Evolutionary conservation across 1,140 invertebrate genomes (phyloP), one percentile per base, ranked within the genome.

Genomic region (Dreissena rostriformis): DNA sequence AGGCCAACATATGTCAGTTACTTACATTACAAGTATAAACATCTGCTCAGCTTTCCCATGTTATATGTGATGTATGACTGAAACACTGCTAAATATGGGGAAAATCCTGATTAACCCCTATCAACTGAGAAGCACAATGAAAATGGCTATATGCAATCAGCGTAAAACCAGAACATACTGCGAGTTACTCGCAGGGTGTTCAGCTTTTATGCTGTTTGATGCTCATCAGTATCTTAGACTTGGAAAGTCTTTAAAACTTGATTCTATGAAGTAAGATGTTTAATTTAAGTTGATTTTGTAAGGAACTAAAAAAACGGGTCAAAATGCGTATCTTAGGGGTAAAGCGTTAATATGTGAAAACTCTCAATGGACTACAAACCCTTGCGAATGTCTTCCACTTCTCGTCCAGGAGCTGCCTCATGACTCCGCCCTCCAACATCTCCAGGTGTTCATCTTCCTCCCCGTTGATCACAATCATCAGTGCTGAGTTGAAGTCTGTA

Each of bases 331-430:
- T 24, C 6, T n/a, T 6, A 1, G 12, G 19, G 12, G 2, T 63
- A 11, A 63, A 63, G 57, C 57, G 2, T 6, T 5, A 24, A n/a
- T 6, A 19, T n/a, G 19, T 2, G 19, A 19, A 63, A 63, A 63
- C 19, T 63, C 24, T 6, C 2, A 2, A 2, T 26, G 4, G 49
- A 19, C 22, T 19, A 76, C 61, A 94, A 95, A 98, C 97, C 93
- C 96, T 95, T 51, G 98, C 99, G 95, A 99, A 99, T 5, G 98
- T 98, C 93, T 99, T 99, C 99, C 99, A 99, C 94, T 99, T 99
- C 94, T 99, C 98, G 94, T 99, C 98, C 19, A 99, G 95, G 70
- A 99, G 94, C 90, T 98, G 96, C 92, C 99, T 97, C 92, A 99
- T 99, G 71, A 99, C 99, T 55, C 98, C 98, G 68, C 98, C 98